Percentiles rank a stretch among this genome's conserved stretches.
Conservation (phyloP, 2,888 invertebrate genomes). For the Bimastos eiseni region DNA sequence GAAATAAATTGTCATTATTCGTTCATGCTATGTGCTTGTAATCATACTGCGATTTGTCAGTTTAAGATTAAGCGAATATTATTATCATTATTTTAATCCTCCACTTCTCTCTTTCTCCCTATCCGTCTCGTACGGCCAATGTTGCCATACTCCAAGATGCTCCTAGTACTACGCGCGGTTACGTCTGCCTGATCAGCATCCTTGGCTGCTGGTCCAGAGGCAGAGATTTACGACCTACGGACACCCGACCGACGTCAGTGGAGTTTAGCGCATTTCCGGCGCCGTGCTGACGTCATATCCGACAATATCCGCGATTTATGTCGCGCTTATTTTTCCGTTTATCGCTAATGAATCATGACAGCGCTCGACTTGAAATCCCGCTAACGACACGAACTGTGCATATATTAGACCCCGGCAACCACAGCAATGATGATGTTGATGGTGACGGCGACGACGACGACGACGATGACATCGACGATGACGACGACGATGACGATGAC, state of each 20-base stretch:
- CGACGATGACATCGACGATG: background rate
- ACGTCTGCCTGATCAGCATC: background rate
- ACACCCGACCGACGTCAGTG: background rate
- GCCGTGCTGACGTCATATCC: conserved; percentile 13
- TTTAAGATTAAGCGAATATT: too few species aligned
- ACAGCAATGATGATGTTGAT: too few species aligned
- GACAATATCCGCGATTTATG: conserved; percentile 13
- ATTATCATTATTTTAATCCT: too few species aligned
- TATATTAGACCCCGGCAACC: background rate
- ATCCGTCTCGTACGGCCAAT: background rate
- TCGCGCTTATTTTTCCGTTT: background rate
- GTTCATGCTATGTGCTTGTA: too few species aligned
- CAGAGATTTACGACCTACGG: background rate
- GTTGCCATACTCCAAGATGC: background rate
- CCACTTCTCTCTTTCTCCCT: background rate
- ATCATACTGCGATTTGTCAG: too few species aligned
- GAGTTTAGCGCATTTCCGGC: conserved; percentile 6
- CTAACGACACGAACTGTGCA: background rate
- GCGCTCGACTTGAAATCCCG: background rate
- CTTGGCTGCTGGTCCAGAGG: background rate
- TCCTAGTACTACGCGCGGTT: background rate
- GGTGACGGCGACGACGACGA: background rate
- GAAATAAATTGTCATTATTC: too few species aligned
- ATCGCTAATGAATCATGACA: background rate
- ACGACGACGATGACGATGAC: background rate